These are phyloP conservation scores for Mylabris sibirica DNA, from an alignment of 2,888 invertebrate genomes.

Conservation along the genomic window DNA sequence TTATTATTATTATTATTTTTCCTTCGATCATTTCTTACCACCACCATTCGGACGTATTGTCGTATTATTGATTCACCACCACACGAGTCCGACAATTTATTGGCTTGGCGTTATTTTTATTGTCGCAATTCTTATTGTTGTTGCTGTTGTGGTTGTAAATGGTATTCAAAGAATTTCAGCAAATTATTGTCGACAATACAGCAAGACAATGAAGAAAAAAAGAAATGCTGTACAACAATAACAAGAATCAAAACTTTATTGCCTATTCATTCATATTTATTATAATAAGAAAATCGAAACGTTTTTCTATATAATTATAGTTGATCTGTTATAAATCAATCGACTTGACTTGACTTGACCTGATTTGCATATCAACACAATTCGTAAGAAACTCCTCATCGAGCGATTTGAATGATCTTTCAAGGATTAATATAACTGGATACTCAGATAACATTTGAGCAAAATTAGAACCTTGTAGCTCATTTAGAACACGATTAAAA, in stretches of 20 bases:
- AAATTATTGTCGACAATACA: not conserved
- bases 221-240: too few species aligned
- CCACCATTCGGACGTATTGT: conserved; percentile 4
- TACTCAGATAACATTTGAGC: too few species aligned
- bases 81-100: conserved; percentile 5
- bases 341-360: not conserved
- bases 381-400: too few species aligned
- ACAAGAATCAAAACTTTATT: not conserved
- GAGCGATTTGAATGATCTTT: too few species aligned
- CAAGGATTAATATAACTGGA: too few species aligned
- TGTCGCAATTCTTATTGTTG: not conserved
- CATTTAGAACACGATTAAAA: too few species aligned
- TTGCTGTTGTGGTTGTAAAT: conserved; percentile 3
- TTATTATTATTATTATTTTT: not conserved
- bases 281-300: not conserved
- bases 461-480: too few species aligned
- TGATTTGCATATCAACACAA: too few species aligned
- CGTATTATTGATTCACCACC: conserved; percentile 9
- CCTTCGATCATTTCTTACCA: not conserved
- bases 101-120: not conserved
- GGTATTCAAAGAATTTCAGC: not conserved
- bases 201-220: not conserved
- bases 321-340: too few species aligned
- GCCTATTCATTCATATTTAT: not conserved
- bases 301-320: too few species aligned